These are phyloP conservation scores for Pristionchus japonicus DNA, from an alignment of 2,888 invertebrate species.

Conservation along the genomic window DNA sequence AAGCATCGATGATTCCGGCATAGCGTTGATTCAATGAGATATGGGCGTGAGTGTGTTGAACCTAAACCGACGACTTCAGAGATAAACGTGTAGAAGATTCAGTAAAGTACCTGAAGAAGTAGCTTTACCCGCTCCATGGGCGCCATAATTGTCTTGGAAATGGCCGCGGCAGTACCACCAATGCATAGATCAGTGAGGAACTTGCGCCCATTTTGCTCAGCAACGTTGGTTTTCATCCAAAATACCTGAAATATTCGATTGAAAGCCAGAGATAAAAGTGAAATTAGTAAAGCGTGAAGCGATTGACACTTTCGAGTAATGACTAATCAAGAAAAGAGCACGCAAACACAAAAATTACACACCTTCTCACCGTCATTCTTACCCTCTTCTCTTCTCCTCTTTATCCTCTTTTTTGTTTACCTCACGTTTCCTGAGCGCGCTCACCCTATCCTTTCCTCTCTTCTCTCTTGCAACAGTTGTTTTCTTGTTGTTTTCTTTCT, in stretches of 20 bases:
- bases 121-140: conserved; percentile 65
- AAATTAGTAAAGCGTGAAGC: neutral
- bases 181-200: conserved; percentile 58
- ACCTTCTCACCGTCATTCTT: too few species aligned
- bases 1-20: conserved; percentile 61
- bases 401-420: too few species aligned
- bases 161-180: conserved; percentile 60
- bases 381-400: too few species aligned
- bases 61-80: conserved; percentile 52
- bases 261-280: neutral
- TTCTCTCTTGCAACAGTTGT: too few species aligned
- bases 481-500: too few species aligned
- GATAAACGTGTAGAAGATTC: too few species aligned
- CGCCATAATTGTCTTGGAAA: conserved; percentile 63
- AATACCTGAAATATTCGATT: neutral
- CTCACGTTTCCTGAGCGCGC: too few species aligned
- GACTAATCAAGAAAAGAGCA: neutral
- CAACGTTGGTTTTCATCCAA: neutral
- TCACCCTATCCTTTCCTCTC: too few species aligned
- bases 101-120: conserved; percentile 54
- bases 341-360: neutral
- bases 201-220: conserved; percentile 34
- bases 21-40: conserved; percentile 58
- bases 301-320: neutral
- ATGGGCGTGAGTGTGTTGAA: conserved; percentile 64